These are phyloP conservation scores for Rhodinocichla rosea DNA, from an alignment of 2,113 vertebrate genomes.

Conservation along the genomic window DNA sequence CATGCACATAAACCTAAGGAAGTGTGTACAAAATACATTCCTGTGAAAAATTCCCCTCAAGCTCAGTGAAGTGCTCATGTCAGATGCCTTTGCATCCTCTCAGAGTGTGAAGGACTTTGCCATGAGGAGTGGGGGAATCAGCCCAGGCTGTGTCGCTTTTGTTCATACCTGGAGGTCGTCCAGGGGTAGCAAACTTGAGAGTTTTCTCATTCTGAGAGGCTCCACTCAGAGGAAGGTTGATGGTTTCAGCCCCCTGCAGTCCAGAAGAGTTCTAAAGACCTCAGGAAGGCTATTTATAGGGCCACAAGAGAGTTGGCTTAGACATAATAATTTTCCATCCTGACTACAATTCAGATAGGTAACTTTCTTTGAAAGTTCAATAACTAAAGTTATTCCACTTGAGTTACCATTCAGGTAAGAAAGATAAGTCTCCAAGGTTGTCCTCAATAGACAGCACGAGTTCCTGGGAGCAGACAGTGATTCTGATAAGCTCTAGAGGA, in stretches of 20 bases:
- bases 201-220: background rate
- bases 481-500: background rate
- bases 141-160: accelerated
- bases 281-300: background rate
- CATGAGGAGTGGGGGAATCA: background rate
- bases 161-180: accelerated
- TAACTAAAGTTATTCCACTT: background rate
- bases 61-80: background rate
- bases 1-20: background rate
- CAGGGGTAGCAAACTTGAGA: background rate
- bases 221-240: background rate
- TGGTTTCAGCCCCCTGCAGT: background rate
- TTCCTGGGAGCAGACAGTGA: background rate
- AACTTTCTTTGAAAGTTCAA: background rate
- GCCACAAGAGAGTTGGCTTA: background rate
- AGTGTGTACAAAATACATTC: background rate
- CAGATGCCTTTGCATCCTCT: background rate
- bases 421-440: background rate
- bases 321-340: background rate
- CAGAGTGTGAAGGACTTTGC: background rate
- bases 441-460: background rate
- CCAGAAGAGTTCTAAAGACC: background rate
- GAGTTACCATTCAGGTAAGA: background rate
- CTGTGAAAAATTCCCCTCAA: background rate
- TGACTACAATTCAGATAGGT: background rate